Evolutionary conservation across 2,797 vertebrate genomes (phyloP).

Genomic region (Bryconaethiops microstoma): DNA sequence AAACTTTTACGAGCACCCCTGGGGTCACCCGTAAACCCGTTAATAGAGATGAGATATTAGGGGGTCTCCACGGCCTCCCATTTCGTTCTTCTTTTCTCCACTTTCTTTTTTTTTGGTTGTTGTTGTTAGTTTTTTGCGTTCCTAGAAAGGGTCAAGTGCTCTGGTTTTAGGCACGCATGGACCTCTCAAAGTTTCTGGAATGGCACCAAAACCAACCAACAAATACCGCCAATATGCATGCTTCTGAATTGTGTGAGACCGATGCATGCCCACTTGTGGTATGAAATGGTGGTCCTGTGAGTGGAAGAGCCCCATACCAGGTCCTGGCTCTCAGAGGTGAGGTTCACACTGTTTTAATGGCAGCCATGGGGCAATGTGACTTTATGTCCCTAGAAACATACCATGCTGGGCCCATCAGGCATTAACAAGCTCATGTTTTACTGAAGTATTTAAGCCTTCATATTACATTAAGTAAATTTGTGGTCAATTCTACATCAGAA

Average conservation of each 20-base stretch:
- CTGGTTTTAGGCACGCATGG: conserved; percentile 60
- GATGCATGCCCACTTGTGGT: background rate
- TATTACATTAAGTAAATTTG: conserved; percentile 32
- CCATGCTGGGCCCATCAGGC: conserved; percentile 55
- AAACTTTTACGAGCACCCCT: conserved; percentile 86
- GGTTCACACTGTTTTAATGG: conserved; percentile 71
- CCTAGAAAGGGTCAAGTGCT: conserved; percentile 78
- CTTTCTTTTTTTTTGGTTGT: conserved; percentile 36
- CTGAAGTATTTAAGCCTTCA: conserved; percentile 41
- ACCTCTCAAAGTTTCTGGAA: conserved; percentile 11
- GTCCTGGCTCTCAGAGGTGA: conserved; percentile 48
- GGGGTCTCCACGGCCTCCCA: conserved; percentile 79
- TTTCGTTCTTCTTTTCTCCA: conserved; percentile 71
- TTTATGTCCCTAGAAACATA: conserved; percentile 57
- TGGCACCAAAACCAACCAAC: background rate
- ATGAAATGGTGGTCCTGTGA: background rate
- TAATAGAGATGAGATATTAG: conserved; percentile 89
- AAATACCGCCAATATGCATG: background rate
- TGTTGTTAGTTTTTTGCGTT: conserved; percentile 69
- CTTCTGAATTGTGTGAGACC: background rate
- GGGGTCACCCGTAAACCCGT: conserved; percentile 86
- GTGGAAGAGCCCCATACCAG: background rate
- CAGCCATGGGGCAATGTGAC: conserved; percentile 52
- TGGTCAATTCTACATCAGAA: conserved; percentile 4
- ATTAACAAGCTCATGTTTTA: conserved; percentile 46